Conservation (phyloP, 2,888 invertebrate species). For the Drosophila trichaetosa region DNA sequence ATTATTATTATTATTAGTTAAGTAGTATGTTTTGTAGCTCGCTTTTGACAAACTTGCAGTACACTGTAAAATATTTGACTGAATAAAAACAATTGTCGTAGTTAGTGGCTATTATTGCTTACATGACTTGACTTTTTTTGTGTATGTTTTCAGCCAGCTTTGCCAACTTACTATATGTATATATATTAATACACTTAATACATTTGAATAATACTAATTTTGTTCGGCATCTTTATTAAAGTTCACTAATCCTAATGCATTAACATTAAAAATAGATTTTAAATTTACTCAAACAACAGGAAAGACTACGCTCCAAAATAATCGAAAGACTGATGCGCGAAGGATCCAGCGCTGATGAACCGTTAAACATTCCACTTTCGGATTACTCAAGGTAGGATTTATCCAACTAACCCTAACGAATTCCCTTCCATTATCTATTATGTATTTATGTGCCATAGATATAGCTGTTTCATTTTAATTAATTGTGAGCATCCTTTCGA, state of each 20-base stretch:
- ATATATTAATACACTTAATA: neutral
- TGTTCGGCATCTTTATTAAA: constrained; percentile 38
- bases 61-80: constrained; percentile 31
- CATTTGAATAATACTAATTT: neutral
- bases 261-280: constrained; percentile 81
- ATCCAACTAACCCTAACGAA: neutral
- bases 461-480: neutral
- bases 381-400: constrained; percentile 92
- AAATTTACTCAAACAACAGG: constrained; percentile 86
- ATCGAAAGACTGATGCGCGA: constrained; percentile 91
- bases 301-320: constrained; percentile 91
- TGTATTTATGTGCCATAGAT: neutral
- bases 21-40: constrained; percentile 27
- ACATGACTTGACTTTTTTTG: constrained; percentile 8
- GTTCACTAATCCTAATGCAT: constrained; percentile 63
- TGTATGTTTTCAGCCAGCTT: constrained; percentile 24
- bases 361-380: constrained; percentile 93
- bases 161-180: constrained; percentile 1
- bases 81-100: constrained; percentile 36
- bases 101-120: constrained; percentile 28
- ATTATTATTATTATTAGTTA: constrained; percentile 6
- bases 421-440: neutral
- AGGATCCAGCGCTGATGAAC: constrained; percentile 95
- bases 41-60: constrained; percentile 7
- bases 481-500: neutral